A percentile compares a stretch with the other conserved stretches of the same genome.
Conservation (phyloP, 2,797 vertebrate genomes). For the Muraenolepis orangiensis region DNA sequence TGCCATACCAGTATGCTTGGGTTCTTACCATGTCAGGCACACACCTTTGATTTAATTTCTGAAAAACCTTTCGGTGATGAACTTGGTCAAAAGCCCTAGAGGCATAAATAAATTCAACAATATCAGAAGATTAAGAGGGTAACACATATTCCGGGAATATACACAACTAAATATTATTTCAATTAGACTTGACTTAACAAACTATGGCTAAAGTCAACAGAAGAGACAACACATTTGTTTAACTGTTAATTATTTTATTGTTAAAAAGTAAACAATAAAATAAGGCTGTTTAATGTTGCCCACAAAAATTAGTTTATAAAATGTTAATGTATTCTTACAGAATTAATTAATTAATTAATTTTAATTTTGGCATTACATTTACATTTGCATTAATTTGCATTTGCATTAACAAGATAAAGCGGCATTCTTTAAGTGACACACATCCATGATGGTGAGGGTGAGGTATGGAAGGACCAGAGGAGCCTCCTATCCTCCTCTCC, state of each 20-base stretch:
- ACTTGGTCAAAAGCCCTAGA: no score
- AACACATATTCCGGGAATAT: neutral
- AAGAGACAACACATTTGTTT: neutral
- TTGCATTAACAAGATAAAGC: neutral
- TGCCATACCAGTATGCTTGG: no score
- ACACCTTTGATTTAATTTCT: no score
- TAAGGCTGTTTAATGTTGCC: neutral
- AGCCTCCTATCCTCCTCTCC: slow-evolving; percentile 5
- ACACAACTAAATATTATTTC: neutral
- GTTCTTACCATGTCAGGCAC: no score
- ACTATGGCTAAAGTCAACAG: neutral
- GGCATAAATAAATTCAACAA: no score
- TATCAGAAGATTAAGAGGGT: neutral
- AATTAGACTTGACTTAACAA: neutral
- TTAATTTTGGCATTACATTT: no score
- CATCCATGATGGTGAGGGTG: neutral
- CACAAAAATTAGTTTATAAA: neutral
- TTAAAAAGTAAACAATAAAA: neutral
- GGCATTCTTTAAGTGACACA: no score
- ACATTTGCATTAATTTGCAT: no score
- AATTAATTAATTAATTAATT: neutral
- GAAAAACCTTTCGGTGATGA: no score
- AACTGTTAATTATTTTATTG: neutral
- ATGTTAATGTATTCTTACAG: neutral
- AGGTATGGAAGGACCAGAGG: neutral